phyloP scores from a whole-genome alignment of 2,888 invertebrate species.

The Aspidiotus destructor region DNA sequence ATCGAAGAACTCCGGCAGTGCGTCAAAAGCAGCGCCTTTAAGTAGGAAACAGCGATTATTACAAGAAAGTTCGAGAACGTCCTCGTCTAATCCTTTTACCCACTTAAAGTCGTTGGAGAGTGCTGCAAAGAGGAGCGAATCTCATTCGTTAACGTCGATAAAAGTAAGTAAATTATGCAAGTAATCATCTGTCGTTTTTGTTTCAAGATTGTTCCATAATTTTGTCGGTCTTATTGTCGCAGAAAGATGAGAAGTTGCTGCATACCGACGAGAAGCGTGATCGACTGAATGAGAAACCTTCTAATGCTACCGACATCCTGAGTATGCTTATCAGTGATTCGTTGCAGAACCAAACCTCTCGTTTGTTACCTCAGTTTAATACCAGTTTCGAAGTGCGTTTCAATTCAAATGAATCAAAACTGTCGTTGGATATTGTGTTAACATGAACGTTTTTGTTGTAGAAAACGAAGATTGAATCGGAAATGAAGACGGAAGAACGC shows the following conservation, averaged over 20 bases:
- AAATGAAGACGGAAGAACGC: constrained; percentile 17
- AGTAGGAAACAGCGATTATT: constrained; percentile 34
- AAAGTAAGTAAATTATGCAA: too few species aligned
- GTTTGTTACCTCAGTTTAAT: constrained; percentile 34
- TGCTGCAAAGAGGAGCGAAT: constrained; percentile 4
- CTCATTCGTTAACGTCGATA: background rate
- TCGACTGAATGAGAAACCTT: constrained; percentile 42
- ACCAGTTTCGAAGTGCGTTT: constrained; percentile 17
- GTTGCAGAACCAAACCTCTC: constrained; percentile 33
- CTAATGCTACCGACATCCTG: constrained; percentile 44
- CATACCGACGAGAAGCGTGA: constrained; percentile 38
- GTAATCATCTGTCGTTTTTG: too few species aligned
- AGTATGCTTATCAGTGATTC: constrained; percentile 43
- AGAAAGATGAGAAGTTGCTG: background rate
- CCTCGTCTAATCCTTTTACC: background rate
- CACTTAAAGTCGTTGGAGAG: constrained; percentile 6
- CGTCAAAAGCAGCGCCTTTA: constrained; percentile 20
- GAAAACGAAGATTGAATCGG: constrained; percentile 13
- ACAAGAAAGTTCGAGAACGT: constrained; percentile 28
- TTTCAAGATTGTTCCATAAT: too few species aligned
- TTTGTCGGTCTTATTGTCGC: background rate
- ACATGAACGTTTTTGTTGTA: background rate
- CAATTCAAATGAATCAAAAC: background rate
- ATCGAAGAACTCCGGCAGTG: background rate
- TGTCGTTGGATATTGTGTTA: background rate